Percentiles rank a stretch among this genome's conserved stretches.
Evolutionary conservation across 2,797 vertebrate species (phyloP).

Genomic region (Rhadinocentrus ornatus): DNA sequence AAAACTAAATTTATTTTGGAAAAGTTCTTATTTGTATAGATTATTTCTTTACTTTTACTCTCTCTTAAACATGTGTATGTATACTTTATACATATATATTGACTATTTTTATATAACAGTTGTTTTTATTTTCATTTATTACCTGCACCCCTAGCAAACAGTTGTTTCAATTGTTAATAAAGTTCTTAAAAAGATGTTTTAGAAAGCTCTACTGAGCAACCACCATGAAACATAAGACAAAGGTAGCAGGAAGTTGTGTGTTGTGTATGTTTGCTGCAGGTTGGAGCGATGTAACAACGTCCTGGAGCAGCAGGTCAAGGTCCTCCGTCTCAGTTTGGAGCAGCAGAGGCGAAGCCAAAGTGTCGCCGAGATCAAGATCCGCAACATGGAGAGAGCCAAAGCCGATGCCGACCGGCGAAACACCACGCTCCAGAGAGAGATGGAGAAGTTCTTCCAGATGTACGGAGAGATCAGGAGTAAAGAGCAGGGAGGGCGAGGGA

Average conservation of each 20-base stretch:
- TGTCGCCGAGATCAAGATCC: constrained; percentile 80
- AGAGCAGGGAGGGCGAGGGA: constrained; percentile 34
- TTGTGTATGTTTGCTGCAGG: constrained; percentile 57
- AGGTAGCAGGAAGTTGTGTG: neutral
- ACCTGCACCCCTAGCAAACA: too few relatives aligned
- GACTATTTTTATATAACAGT: too few relatives aligned
- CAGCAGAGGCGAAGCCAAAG: constrained; percentile 80
- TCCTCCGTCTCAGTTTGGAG: constrained; percentile 74
- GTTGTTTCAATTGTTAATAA: too few relatives aligned
- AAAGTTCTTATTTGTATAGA: too few relatives aligned
- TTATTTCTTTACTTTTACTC: too few relatives aligned
- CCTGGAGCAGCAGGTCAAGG: constrained; percentile 78
- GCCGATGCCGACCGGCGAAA: constrained; percentile 82
- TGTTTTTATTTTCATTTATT: too few relatives aligned
- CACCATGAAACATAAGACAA: too few relatives aligned
- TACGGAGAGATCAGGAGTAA: constrained; percentile 72
- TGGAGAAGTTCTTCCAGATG: constrained; percentile 84
- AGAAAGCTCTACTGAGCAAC: too few relatives aligned
- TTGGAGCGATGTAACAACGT: constrained; percentile 82
- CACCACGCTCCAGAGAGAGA: constrained; percentile 80
- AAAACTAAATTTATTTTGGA: too few relatives aligned
- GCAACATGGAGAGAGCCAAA: constrained; percentile 79
- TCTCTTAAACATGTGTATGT: too few relatives aligned
- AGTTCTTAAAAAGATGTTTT: too few relatives aligned
- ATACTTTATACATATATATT: too few relatives aligned